Evolutionary conservation across 2,888 invertebrate species (phyloP), one percentile per base, ranked within the genome.

Genomic region (Lycia hirtaria): DNA sequence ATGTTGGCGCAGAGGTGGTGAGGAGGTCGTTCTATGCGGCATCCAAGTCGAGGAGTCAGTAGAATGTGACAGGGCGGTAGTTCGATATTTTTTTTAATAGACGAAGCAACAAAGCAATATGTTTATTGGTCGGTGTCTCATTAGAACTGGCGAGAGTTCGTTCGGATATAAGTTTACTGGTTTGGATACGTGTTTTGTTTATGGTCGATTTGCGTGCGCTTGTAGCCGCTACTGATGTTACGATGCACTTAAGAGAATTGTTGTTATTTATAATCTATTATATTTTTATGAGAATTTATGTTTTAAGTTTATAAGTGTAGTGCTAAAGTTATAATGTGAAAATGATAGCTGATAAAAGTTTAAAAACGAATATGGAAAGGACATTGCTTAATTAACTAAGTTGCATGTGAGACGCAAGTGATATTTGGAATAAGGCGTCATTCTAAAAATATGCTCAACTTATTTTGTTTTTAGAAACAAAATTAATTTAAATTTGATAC

Each of bases 21-120:
- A 68, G 71, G 75, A 78, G 75, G 77, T 82, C 83, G 87, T 85
- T 85, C 71, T 81, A 78, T 79, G 77, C 79, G 76, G 80, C 75
- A 78, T 85, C 81, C 85, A 73, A 73, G 77, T 81, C 57, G 52
- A 48, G 57, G 37, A 83, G 82, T 76, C 72, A 69, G 70, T 68
- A 69, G 74, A 71, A 73, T 76, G 78, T 80, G 81, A 80, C 81
- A 78, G 75, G 70, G 71, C 65, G 71, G 69, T 71, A 72, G 75
- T 67, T 71, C 72, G 75, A 76, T 80, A 78, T 72, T 76, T 83
- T 79, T 78, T 77, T 75, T 72, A 74, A 70, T 71, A 69, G 69
- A 62, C 58, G 63, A 56, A 45, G 65, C 73, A 70, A 77, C 76
- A 81, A 78, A 81, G 71, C 75, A 70, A 68, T 71, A 61, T 75